Evolutionary conservation across 2,797 vertebrate species (phyloP).

Genomic region (Molossus molossus): DNA sequence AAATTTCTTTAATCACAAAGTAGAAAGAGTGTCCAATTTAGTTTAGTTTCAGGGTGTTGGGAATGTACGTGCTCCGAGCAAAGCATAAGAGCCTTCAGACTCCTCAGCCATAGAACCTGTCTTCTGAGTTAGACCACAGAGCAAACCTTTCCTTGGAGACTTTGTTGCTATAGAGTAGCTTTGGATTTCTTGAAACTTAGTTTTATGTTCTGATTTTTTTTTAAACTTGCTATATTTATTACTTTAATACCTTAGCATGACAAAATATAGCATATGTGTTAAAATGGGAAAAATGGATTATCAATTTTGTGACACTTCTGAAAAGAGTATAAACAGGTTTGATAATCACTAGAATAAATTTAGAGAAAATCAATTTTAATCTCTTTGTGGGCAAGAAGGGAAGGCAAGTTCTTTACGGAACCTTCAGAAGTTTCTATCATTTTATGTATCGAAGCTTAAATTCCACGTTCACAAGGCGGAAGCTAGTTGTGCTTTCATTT

Average conservation of each 20-base stretch:
- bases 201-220: not conserved
- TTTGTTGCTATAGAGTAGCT: not conserved
- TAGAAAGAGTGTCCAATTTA: not conserved
- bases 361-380: constrained; percentile 62
- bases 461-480: not conserved
- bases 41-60: not conserved
- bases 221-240: not conserved
- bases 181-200: not conserved
- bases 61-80: not conserved
- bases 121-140: not conserved
- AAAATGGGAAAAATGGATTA: constrained; percentile 43
- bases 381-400: not conserved
- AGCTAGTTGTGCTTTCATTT: constrained; percentile 21
- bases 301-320: constrained; percentile 23
- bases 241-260: not conserved
- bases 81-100: not conserved
- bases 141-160: constrained; percentile 28
- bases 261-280: constrained; percentile 38
- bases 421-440: constrained; percentile 47
- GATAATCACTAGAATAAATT: constrained; percentile 36
- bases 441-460: constrained; percentile 59
- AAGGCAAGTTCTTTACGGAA: constrained; percentile 16
- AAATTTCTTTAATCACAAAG: constrained; percentile 3
- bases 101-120: not conserved
- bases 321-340: not conserved